Evolutionary conservation across 92 coral and sea anemone genomes (phyloP), one percentile per base, ranked within the genome.

Genomic region (Bergia puertoricense): DNA sequence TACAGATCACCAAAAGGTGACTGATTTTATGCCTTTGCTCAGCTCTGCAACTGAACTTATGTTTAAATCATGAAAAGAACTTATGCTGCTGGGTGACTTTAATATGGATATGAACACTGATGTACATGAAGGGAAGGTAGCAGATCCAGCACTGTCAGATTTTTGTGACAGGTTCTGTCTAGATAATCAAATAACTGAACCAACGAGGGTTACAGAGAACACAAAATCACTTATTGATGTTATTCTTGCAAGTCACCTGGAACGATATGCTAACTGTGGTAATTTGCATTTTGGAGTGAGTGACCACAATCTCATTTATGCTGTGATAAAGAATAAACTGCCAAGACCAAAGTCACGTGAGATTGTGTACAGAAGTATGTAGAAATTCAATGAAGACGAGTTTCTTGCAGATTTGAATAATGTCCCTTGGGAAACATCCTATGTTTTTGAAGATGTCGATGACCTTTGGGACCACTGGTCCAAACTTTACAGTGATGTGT

Each of bases 401-500:
- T 79, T 92, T 66, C 50, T 90, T 11, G 22, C 73, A 2, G 94
- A 90, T 7, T 42, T 93, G 30, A 74, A 56, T 13, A 81, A 16
- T 20, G 89, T 88, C 85, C 93, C 95, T 42, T 90, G 95, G 93
- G 82, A 81, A 62, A n/a, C 92, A 14, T 86, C 95, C 9, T 88
- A 85, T 68, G 80, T 80, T 18, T 90, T 13, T 74, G 90, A 90
- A 3, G 76, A 69, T 51, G 90, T 89, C 9, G 88, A 88, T 62
- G 92, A 91, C 86, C 67, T 69, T 5, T 94, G 96, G 93, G 92
- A 82, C 13, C 94, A 93, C 44, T 93, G 91, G 93, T 65, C 84
- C 8, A 77, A 50, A 30, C 73, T 93, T 1, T 93, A 91, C 73
- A 74, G 40, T 1, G 77, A 89, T 20, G 88, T 91, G 23, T 16